Evolutionary conservation across 2,797 vertebrate genomes (phyloP).

Genomic region (Borostomias antarcticus): DNA sequence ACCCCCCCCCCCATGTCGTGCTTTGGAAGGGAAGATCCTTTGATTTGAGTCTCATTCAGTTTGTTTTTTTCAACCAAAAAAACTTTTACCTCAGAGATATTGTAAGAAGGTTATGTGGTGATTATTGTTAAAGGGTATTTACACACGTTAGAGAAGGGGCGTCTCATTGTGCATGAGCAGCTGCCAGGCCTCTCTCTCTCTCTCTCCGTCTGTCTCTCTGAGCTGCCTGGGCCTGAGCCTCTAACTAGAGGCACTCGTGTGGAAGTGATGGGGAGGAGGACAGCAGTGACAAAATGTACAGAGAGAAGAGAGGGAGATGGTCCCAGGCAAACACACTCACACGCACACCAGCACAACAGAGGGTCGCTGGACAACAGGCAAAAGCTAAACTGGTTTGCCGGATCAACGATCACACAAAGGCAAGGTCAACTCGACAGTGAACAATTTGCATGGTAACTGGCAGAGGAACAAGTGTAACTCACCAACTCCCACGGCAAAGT

Average conservation of each 20-base stretch:
- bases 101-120: not conserved
- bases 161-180: conserved; percentile 45
- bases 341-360: conserved; percentile 6
- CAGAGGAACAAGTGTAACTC: conserved; percentile 54
- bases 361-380: conserved; percentile 1
- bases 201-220: conserved; percentile 52
- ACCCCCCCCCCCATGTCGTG: not conserved
- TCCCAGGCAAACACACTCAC: conserved; percentile 68
- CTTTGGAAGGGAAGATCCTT: too few species aligned
- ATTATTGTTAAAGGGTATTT: conserved; percentile 48
- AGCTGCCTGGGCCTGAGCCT: conserved; percentile 46
- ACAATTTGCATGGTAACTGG: conserved; percentile 16
- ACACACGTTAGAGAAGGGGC: conserved; percentile 54
- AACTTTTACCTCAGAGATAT: too few species aligned
- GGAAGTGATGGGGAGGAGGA: conserved; percentile 74
- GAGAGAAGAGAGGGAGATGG: conserved; percentile 48
- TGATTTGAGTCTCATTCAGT: too few species aligned
- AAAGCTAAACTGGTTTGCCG: conserved; percentile 41
- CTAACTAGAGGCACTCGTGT: conserved; percentile 69
- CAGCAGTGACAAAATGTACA: conserved; percentile 72
- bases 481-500: conserved; percentile 56
- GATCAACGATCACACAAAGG: conserved; percentile 33
- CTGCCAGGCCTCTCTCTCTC: conserved; percentile 27
- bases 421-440: too few species aligned
- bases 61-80: too few species aligned